phyloP scores from a whole-genome alignment of 1,140 invertebrate species.

The Zaprionus ghesquierei region DNA sequence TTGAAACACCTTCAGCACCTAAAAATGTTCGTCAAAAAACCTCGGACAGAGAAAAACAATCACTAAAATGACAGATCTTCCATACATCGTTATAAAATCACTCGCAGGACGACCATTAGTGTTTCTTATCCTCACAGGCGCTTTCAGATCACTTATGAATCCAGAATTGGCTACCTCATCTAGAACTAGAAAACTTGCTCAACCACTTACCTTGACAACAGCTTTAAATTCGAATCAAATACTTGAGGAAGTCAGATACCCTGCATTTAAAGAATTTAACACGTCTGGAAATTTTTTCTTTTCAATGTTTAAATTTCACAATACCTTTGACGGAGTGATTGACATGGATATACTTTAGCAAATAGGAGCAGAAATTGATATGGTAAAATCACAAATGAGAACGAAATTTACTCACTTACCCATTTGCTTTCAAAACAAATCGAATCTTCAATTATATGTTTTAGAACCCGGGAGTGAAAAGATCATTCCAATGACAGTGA shows the following conservation, averaged over 20 bases:
- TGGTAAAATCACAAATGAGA: not conserved
- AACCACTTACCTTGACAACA: not conserved
- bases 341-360: constrained; percentile 1
- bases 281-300: not conserved
- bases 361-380: not conserved
- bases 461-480: not conserved
- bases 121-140: not conserved
- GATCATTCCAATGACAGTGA: not conserved
- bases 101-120: not conserved
- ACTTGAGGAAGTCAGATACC: not conserved
- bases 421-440: constrained; percentile 5
- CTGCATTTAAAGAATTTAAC: not conserved
- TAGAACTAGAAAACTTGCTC: not conserved
- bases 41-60: not conserved
- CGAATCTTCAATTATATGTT: not conserved
- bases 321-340: not conserved
- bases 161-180: not conserved
- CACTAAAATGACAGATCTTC: not conserved
- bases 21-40: not conserved
- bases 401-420: not conserved
- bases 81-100: constrained; percentile 19
- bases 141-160: not conserved
- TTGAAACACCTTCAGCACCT: not conserved
- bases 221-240: not conserved
- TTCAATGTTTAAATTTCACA: not conserved